phyloP scores from a whole-genome alignment of 2,888 invertebrate species.

The Callyntrura sp. region DNA sequence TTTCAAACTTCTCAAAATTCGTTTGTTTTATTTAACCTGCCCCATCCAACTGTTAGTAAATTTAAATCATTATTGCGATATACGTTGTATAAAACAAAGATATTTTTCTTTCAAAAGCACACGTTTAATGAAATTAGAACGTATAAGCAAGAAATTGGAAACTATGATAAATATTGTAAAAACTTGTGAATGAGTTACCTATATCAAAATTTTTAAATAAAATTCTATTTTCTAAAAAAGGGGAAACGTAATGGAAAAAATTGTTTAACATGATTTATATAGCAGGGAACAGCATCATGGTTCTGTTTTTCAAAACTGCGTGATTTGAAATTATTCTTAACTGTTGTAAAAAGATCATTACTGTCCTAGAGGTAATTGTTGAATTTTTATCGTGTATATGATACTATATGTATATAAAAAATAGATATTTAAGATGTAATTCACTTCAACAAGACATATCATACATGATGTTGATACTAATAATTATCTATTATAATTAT shows the following conservation, averaged over 20 bases:
- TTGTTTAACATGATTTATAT: slow-evolving; percentile 42
- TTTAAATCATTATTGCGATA: too few relatives aligned
- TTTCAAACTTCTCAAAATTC: too few relatives aligned
- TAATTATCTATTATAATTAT: slow-evolving; percentile 14
- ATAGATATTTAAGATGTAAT: slow-evolving; percentile 46
- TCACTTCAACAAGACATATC: slow-evolving; percentile 83
- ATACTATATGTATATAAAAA: slow-evolving; percentile 11
- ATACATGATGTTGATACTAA: slow-evolving; percentile 73
- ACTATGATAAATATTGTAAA: not conserved
- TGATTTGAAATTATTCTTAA: slow-evolving; percentile 55
- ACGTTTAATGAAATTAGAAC: too few relatives aligned
- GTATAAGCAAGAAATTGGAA: slow-evolving; percentile 8
- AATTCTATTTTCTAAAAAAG: slow-evolving; percentile 33
- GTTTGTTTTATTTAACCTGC: too few relatives aligned
- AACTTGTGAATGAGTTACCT: slow-evolving; percentile 22
- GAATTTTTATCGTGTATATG: slow-evolving; percentile 47
- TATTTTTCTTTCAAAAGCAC: too few relatives aligned
- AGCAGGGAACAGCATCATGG: slow-evolving; percentile 57
- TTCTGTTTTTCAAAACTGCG: slow-evolving; percentile 40
- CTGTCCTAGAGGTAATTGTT: slow-evolving; percentile 9
- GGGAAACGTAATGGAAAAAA: slow-evolving; percentile 19
- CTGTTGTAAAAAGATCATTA: slow-evolving; percentile 2
- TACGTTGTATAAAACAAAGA: too few relatives aligned
- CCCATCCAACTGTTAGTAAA: too few relatives aligned
- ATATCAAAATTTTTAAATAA: slow-evolving; percentile 41